Evolutionary conservation across 2,113 vertebrate species (phyloP).

Genomic region (Suricata suricatta): DNA sequence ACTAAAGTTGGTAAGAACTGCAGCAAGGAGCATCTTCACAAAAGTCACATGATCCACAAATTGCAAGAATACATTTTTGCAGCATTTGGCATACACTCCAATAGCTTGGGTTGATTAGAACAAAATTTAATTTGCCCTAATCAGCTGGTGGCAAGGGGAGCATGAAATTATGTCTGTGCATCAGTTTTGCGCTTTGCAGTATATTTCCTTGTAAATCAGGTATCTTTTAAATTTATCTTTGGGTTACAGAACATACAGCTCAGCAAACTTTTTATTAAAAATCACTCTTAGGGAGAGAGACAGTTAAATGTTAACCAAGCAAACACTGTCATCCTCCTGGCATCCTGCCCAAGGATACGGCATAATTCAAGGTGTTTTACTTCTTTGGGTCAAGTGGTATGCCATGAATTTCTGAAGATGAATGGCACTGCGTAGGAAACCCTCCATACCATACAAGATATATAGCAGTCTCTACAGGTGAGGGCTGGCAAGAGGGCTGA

Average conservation of each 20-base stretch:
- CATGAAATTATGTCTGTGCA: conserved; percentile 61
- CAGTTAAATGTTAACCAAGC: conserved; percentile 70
- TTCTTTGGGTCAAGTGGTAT: conserved; percentile 37
- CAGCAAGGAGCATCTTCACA: conserved; percentile 22
- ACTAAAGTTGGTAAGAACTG: conserved; percentile 49
- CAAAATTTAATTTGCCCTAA: conserved; percentile 75
- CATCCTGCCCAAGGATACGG: conserved; percentile 58
- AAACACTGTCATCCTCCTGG: conserved; percentile 31
- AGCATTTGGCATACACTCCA: conserved; percentile 41
- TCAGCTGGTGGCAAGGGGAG: conserved; percentile 58
- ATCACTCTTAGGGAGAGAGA: conserved; percentile 53
- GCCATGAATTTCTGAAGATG: conserved; percentile 50
- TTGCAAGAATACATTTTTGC: conserved; percentile 29
- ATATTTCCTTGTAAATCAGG: conserved; percentile 44
- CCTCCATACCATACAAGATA: background rate
- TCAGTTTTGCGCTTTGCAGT: conserved; percentile 51
- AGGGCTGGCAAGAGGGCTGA: conserved; percentile 26
- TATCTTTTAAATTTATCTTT: conserved; percentile 67
- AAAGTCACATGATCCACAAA: conserved; percentile 42
- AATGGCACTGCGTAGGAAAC: conserved; percentile 53
- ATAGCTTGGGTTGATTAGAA: conserved; percentile 64
- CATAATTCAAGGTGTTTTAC: conserved; percentile 75
- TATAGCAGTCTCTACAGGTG: background rate
- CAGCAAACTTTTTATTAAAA: conserved; percentile 72
- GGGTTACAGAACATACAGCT: conserved; percentile 63